Percentiles rank a stretch among this genome's conserved stretches.
phyloP scores from a whole-genome alignment of 2,888 invertebrate species.

The Aporophyla nigra region DNA sequence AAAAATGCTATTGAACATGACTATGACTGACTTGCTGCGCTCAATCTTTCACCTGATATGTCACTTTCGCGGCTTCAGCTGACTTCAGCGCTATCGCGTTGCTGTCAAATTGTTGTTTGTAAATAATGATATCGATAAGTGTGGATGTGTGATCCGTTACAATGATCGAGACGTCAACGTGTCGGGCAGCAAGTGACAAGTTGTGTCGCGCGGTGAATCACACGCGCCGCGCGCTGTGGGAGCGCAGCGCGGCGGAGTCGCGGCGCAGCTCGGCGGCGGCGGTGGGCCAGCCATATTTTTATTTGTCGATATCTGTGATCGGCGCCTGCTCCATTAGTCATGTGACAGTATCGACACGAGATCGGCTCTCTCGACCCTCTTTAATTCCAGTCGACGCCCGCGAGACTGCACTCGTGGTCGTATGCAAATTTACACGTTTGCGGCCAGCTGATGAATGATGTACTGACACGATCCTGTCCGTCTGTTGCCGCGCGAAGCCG shows the following conservation, averaged over 20 bases:
- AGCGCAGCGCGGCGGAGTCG: conserved; percentile 57
- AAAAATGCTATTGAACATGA: conserved; percentile 10
- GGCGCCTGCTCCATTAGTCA: conserved; percentile 91
- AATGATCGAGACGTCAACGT: conserved; percentile 45
- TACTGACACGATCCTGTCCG: conserved; percentile 77
- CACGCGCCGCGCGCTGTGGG: conserved; percentile 54
- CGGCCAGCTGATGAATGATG: conserved; percentile 86
- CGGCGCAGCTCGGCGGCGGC: conserved; percentile 66
- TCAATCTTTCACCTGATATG: conserved; percentile 33
- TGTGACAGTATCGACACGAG: conserved; percentile 90
- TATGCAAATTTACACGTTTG: conserved; percentile 86
- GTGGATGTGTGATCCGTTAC: conserved; percentile 49
- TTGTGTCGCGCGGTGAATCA: conserved; percentile 40
- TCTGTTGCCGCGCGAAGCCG: conserved; percentile 54
- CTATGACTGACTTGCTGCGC: background rate
- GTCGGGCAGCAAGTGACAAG: conserved; percentile 42
- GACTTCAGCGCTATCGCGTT: conserved; percentile 31
- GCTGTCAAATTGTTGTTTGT: conserved; percentile 46
- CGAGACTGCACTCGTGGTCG: conserved; percentile 79
- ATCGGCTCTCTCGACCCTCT: conserved; percentile 85
- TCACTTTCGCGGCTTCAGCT: conserved; percentile 33
- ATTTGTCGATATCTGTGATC: conserved; percentile 89
- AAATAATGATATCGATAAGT: conserved; percentile 52
- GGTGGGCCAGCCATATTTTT: conserved; percentile 84
- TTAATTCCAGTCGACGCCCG: conserved; percentile 85